Evolutionary conservation across 2,888 invertebrate genomes (phyloP).

Genomic region (Dinocampus coccinellae): DNA sequence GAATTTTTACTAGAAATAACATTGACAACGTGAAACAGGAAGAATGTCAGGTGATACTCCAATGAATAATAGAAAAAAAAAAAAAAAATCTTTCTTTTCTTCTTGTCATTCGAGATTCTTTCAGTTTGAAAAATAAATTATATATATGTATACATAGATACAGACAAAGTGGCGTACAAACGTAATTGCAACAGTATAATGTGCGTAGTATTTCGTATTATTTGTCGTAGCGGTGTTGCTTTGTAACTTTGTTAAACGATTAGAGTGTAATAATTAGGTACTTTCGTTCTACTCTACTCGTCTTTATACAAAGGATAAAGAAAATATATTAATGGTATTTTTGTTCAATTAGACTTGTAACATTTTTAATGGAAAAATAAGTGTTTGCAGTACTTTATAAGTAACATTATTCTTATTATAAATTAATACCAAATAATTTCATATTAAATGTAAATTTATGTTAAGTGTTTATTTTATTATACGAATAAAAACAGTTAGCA

Average conservation of each 20-base stretch:
- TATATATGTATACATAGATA: neutral
- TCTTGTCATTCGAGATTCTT: no score
- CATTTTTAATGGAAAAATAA: no score
- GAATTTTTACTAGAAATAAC: neutral
- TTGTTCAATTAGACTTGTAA: no score
- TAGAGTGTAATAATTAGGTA: neutral
- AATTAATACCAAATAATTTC: no score
- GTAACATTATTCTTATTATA: no score
- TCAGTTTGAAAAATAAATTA: no score
- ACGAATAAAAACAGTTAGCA: neutral
- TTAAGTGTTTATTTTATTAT: neutral
- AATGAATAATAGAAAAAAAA: no score
- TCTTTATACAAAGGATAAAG: no score
- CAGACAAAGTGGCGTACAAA: neutral
- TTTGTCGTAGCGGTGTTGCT: conserved; percentile 1
- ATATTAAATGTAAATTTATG: no score
- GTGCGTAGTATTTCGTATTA: neutral
- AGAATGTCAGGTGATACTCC: neutral
- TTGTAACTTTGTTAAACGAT: neutral
- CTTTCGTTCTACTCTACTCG: neutral
- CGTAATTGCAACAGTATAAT: neutral
- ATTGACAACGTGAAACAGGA: neutral
- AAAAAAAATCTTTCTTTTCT: no score
- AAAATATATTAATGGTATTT: no score
- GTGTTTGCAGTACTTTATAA: no score